Evolutionary conservation across 2,888 invertebrate species (phyloP).

Genomic region (Fissipunctia ypsillon): DNA sequence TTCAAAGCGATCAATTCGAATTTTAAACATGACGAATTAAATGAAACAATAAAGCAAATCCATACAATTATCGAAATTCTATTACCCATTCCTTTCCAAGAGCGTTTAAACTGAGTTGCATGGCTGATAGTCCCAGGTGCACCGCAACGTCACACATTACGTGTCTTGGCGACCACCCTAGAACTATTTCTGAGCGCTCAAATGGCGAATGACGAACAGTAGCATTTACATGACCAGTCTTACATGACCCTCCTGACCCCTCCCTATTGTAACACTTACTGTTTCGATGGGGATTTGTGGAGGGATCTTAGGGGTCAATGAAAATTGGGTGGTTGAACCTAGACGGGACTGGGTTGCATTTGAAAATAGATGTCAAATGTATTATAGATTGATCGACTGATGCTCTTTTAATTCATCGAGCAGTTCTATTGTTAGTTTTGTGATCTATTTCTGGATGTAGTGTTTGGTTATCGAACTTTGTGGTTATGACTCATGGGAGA

Average conservation of each 20-base stretch:
- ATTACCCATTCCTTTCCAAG: neutral
- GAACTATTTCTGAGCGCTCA: slow-evolving; percentile 84
- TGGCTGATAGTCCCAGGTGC: slow-evolving; percentile 67
- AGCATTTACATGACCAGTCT: slow-evolving; percentile 66
- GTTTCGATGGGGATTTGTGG: slow-evolving; percentile 1
- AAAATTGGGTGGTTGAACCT: slow-evolving; percentile 38
- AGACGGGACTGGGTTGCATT: slow-evolving; percentile 55
- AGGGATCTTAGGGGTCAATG: slow-evolving; percentile 19
- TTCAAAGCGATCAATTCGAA: neutral
- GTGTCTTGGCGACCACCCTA: slow-evolving; percentile 79
- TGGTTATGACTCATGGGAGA: slow-evolving; percentile 38
- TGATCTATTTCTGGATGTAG: slow-evolving; percentile 58
- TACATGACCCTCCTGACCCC: slow-evolving; percentile 44
- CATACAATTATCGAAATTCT: neutral
- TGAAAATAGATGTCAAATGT: slow-evolving; percentile 62
- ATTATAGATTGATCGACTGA: slow-evolving; percentile 56
- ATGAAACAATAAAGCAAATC: neutral
- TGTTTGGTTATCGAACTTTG: slow-evolving; percentile 56
- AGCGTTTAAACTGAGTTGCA: slow-evolving; percentile 42
- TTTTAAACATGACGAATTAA: neutral
- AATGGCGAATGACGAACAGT: slow-evolving; percentile 81
- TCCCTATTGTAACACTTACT: neutral
- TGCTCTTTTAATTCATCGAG: slow-evolving; percentile 65
- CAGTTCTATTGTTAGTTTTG: slow-evolving; percentile 67
- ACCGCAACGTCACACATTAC: slow-evolving; percentile 68